Conservation (phyloP, 2,113 vertebrate species). For the Macrotis lagotis region DNA sequence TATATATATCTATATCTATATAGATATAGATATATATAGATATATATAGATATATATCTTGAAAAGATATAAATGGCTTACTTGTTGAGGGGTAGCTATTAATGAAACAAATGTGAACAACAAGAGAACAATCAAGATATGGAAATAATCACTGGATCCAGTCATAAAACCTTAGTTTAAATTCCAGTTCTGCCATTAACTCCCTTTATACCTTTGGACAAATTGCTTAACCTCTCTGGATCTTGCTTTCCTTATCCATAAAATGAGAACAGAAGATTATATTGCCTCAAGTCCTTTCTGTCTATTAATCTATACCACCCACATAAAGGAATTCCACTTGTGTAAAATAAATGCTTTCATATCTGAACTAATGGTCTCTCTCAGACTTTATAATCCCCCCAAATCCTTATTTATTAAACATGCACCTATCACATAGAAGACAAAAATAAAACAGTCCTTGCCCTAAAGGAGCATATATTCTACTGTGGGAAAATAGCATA, state of each 20-base stretch:
- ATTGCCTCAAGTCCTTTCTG: neutral
- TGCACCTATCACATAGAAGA: neutral
- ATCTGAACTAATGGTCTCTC: neutral
- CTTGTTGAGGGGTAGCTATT: too few species aligned
- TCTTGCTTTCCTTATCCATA: neutral
- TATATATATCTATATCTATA: too few species aligned
- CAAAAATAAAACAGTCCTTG: neutral
- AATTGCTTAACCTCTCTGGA: too few species aligned
- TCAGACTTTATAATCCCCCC: neutral
- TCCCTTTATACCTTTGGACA: too few species aligned
- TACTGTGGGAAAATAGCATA: neutral
- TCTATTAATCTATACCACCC: neutral
- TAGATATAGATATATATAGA: too few species aligned
- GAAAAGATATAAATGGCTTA: too few species aligned
- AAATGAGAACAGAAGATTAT: neutral
- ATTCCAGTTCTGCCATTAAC: neutral
- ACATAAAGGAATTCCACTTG: neutral
- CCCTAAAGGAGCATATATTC: neutral
- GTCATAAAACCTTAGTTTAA: neutral
- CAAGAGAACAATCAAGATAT: too few species aligned
- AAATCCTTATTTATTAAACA: neutral
- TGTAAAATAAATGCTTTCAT: neutral
- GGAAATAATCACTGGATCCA: too few species aligned
- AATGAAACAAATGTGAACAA: too few species aligned
- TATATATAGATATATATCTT: too few species aligned